Evolutionary conservation across 2,113 vertebrate species (phyloP).

Genomic region (Burhinus bistriatus): DNA sequence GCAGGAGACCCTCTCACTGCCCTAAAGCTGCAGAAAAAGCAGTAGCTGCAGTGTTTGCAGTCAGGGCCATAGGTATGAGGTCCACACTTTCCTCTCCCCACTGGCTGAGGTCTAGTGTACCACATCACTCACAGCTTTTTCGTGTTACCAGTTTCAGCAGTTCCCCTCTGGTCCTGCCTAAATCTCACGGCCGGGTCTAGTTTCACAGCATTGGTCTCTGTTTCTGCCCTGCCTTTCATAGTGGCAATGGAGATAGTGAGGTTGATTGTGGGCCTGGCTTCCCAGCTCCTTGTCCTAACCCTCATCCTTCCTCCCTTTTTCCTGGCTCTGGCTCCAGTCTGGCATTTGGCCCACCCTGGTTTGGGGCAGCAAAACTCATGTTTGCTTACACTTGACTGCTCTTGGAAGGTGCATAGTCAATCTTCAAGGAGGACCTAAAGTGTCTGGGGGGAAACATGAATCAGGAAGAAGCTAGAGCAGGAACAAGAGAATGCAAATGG

Average conservation of each 20-base stretch:
- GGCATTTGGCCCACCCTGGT: not conserved
- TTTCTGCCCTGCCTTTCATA: not conserved
- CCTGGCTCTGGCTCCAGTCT: not conserved
- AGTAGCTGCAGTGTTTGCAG: not conserved
- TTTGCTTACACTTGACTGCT: not conserved
- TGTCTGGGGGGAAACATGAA: not conserved
- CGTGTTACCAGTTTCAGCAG: not conserved
- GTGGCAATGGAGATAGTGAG: not conserved
- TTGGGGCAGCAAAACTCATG: not conserved
- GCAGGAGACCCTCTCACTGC: not conserved
- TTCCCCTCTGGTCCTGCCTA: not conserved
- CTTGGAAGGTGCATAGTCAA: not conserved
- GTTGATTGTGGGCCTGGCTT: not conserved
- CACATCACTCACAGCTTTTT: not conserved
- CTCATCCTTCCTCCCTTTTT: not conserved
- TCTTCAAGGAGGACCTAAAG: not conserved
- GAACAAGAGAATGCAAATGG: not conserved
- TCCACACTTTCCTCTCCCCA: not conserved
- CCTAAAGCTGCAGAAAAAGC: not conserved
- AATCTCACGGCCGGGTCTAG: not conserved
- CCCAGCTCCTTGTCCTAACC: not conserved
- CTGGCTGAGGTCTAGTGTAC: not conserved
- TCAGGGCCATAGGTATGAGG: not conserved
- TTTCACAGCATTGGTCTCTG: not conserved
- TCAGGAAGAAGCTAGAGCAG: not conserved